Evolutionary conservation across 2,797 vertebrate genomes (phyloP), one percentile per base, ranked within the genome.

Genomic region (Bradypodion ventrale): DNA sequence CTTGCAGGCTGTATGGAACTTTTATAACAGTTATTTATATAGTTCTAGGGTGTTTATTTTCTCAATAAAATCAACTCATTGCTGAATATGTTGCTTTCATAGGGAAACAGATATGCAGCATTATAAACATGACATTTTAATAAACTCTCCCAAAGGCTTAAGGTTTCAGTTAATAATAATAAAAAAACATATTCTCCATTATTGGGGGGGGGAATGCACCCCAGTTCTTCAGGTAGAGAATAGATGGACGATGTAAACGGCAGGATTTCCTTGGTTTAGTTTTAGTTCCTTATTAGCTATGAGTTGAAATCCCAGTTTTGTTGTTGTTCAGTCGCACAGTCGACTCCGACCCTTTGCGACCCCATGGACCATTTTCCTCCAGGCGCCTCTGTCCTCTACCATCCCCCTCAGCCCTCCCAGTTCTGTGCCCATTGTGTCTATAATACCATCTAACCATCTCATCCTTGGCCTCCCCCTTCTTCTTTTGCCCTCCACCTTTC

Each of bases 41-140:
- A 90, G 89, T 87, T 77, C 81, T 94, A 90, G 89, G 91, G 90
- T 93, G 92, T 94, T 93, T 94, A 93, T 94, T 94, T 94, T 94
- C 89, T 92, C 91, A 93, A 89, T 93, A 94, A 93, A 93, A 89
- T 84, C 92, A 89, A 93, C 90, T 91, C 94, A 94, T 92, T 92
- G 87, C 91, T 91, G 93, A 92, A 93, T 93, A 90, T 92, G 89
- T 94, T 93, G 91, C 88, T 93, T 94, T 93, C 87, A 90, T 91
- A 92, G 85, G 92, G 91, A 93, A 94, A 94, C 94, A 94, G 93
- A 94, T 93, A 93, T 49, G 91, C 80, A 89, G 89, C 89, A 94
- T 93, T 91, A 90, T 87, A 92, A 94, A 92, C 83, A 93, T 87
- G 93, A 93, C 91, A 85, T 94, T 92, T 90, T 82, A 70, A 82